Percentiles rank a stretch among this genome's conserved stretches.
Conservation (phyloP, 1,140 invertebrate genomes). For the Bombus breviceps region DNA sequence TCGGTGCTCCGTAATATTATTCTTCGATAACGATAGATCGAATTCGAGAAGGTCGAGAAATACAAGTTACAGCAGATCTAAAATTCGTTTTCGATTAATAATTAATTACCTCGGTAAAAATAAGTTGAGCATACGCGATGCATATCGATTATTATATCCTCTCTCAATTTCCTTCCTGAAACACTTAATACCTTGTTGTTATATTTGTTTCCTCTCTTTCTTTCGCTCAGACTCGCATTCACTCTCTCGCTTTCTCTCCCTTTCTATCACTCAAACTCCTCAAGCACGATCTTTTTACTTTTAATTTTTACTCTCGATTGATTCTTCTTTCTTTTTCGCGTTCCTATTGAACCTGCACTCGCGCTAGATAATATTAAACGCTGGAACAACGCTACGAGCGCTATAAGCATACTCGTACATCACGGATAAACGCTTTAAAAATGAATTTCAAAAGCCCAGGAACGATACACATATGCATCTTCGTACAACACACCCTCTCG, state of each 20-base stretch:
- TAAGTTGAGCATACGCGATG: constrained; percentile 54
- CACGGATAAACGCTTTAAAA: constrained; percentile 6
- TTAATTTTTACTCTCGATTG: neutral
- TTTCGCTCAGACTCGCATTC: neutral
- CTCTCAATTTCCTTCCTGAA: constrained; percentile 22
- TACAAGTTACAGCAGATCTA: constrained; percentile 59
- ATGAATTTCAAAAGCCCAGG: constrained; percentile 50
- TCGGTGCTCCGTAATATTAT: constrained; percentile 26
- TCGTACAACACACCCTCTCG: constrained; percentile 15
- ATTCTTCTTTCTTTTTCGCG: neutral
- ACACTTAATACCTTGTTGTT: constrained; percentile 43
- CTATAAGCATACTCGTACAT: constrained; percentile 1
- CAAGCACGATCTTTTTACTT: too few species aligned
- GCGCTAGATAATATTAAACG: constrained; percentile 14
- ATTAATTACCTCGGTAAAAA: constrained; percentile 44
- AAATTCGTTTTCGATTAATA: constrained; percentile 53
- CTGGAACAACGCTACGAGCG: neutral
- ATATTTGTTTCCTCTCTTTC: neutral
- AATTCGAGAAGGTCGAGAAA: constrained; percentile 35
- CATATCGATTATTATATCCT: constrained; percentile 20
- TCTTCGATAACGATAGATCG: constrained; percentile 40
- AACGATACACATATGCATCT: constrained; percentile 20
- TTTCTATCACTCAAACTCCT: neutral
- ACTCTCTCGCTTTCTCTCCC: neutral
- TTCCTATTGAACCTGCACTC: neutral